phyloP scores from a whole-genome alignment of 2,888 invertebrate species.

The Rugalucina vietnamica region DNA sequence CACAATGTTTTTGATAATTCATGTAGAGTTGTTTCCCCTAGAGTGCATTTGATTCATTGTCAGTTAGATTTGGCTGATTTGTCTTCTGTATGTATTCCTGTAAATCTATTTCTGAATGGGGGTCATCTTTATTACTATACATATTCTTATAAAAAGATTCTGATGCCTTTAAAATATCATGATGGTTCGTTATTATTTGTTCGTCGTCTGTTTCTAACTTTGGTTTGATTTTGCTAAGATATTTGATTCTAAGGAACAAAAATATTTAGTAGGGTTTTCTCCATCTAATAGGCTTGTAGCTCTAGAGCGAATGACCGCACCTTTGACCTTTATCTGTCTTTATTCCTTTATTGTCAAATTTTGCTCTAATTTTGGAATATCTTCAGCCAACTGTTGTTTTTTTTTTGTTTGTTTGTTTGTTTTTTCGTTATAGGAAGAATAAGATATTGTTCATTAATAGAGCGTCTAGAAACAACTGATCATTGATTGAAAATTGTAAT shows the following conservation, averaged over 20 bases:
- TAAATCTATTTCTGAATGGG: not conserved
- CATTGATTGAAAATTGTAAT: constrained; percentile 24
- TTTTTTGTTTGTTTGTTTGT: not conserved
- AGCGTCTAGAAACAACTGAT: constrained; percentile 23
- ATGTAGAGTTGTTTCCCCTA: not conserved
- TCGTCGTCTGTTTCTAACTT: not conserved
- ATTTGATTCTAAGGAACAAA: not conserved
- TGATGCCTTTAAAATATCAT: not conserved
- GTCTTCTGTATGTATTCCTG: not conserved
- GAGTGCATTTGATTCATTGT: not conserved
- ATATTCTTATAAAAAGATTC: not conserved
- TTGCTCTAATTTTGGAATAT: not conserved
- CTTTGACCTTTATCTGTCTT: not conserved
- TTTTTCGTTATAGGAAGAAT: constrained; percentile 21
- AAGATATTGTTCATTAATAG: constrained; percentile 25
- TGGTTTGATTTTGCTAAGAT: not conserved
- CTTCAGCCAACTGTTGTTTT: not conserved
- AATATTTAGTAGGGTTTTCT: not conserved
- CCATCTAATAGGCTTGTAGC: not conserved
- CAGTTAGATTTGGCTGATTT: not conserved
- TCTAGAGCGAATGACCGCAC: not conserved
- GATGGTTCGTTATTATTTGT: not conserved
- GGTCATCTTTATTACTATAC: not conserved
- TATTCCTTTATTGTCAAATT: not conserved
- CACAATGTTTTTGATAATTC: not conserved